phyloP scores from a whole-genome alignment of 2,888 invertebrate species.

The Caenorhabditis plicata region DNA sequence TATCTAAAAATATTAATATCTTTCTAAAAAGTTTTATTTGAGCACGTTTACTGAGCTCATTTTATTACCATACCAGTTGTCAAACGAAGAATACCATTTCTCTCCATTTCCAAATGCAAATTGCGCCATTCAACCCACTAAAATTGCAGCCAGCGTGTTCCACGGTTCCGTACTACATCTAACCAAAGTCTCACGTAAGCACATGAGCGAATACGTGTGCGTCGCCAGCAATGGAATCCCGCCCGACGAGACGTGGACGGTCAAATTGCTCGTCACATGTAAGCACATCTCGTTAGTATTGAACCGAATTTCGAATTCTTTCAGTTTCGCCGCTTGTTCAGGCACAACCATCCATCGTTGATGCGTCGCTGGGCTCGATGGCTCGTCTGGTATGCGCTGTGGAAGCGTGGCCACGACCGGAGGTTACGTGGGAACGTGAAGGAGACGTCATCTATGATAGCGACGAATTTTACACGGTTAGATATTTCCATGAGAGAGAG shows the following conservation, averaged over 20 bases:
- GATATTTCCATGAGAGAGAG: not conserved
- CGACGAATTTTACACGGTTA: slow-evolving; percentile 49
- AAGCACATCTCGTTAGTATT: slow-evolving; percentile 19
- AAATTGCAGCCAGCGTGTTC: slow-evolving; percentile 61
- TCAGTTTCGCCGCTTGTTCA: slow-evolving; percentile 59
- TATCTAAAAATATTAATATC: no score
- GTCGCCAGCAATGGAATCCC: slow-evolving; percentile 64
- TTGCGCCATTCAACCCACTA: no score
- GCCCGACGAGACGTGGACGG: slow-evolving; percentile 64
- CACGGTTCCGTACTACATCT: slow-evolving; percentile 58
- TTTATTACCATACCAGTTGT: no score
- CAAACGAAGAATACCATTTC: no score
- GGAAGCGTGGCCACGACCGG: slow-evolving; percentile 64
- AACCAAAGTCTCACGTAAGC: slow-evolving; percentile 57
- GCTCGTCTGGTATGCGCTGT: slow-evolving; percentile 50
- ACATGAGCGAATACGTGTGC: slow-evolving; percentile 65
- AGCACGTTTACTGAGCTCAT: no score
- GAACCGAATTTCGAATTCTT: slow-evolving; percentile 10
- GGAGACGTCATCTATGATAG: slow-evolving; percentile 55
- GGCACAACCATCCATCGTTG: slow-evolving; percentile 46
- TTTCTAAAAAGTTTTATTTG: no score
- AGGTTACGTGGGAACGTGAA: slow-evolving; percentile 59
- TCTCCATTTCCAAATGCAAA: no score
- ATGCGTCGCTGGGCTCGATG: slow-evolving; percentile 32
- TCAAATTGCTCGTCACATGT: slow-evolving; percentile 65